These are phyloP conservation scores for Myanophis thanlyinensis DNA, from an alignment of 2,113 vertebrate species.

Conservation along the genomic window DNA sequence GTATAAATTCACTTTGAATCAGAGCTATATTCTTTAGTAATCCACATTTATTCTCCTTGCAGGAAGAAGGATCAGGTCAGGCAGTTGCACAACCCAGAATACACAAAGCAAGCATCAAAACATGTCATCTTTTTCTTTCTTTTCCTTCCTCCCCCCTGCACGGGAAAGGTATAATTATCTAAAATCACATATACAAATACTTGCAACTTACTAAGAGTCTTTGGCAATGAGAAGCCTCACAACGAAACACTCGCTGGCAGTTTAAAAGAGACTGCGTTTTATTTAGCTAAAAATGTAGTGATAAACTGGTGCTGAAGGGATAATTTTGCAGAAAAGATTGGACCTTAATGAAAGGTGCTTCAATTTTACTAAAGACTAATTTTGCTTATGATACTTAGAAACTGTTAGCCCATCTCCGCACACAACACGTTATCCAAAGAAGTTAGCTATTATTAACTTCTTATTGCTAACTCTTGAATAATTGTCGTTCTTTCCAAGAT, in stretches of 20 bases:
- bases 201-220: background rate
- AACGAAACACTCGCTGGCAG: background rate
- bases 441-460: background rate
- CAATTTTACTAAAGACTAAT: background rate
- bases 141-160: background rate
- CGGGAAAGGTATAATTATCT: background rate
- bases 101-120: constrained; percentile 28
- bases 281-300: constrained; percentile 8
- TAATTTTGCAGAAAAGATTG: background rate
- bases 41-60: background rate
- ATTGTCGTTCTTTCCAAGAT: background rate
- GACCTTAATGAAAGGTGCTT: background rate
- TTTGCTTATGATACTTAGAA: background rate
- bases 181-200: background rate
- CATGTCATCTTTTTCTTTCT: background rate
- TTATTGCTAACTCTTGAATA: background rate
- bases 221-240: constrained; percentile 9
- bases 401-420: background rate
- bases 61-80: background rate
- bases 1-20: constrained; percentile 18
- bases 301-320: background rate
- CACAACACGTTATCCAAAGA: background rate
- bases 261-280: background rate
- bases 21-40: constrained; percentile 32
- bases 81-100: background rate